phyloP scores from a whole-genome alignment of 2,797 vertebrate genomes.

The Petrocephalus sullivani region DNA sequence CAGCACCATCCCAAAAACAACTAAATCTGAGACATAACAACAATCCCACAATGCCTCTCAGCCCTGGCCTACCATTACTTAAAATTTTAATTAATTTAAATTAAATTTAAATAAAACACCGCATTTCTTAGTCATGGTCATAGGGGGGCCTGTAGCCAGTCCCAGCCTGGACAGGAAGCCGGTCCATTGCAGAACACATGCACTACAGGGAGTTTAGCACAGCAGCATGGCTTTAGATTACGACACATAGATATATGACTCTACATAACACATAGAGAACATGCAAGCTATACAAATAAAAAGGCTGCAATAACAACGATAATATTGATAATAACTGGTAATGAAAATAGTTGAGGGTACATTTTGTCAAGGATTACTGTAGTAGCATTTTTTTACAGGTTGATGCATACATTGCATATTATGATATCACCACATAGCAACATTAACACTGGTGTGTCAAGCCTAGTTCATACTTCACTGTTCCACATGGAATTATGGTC shows the following conservation, averaged over 20 bases:
- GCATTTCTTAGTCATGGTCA: background rate
- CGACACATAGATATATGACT: background rate
- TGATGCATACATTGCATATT: background rate
- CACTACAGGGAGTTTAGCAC: background rate
- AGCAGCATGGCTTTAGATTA: background rate
- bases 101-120: too few species aligned
- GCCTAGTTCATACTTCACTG: background rate
- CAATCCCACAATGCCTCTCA: too few species aligned
- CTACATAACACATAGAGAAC: background rate
- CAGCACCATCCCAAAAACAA: too few species aligned
- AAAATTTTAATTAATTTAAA: too few species aligned
- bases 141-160: background rate
- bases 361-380: background rate
- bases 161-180: background rate
- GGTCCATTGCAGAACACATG: background rate
- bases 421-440: background rate
- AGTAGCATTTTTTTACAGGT: background rate
- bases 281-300: background rate
- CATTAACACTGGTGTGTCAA: background rate
- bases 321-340: background rate
- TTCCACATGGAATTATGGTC: background rate
- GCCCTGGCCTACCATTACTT: too few species aligned
- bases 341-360: background rate
- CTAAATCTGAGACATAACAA: too few species aligned
- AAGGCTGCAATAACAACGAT: background rate